Percentiles rank a stretch among this genome's conserved stretches.
phyloP scores from a whole-genome alignment of 2,797 vertebrate species.

The Sebastolobus alascanus region DNA sequence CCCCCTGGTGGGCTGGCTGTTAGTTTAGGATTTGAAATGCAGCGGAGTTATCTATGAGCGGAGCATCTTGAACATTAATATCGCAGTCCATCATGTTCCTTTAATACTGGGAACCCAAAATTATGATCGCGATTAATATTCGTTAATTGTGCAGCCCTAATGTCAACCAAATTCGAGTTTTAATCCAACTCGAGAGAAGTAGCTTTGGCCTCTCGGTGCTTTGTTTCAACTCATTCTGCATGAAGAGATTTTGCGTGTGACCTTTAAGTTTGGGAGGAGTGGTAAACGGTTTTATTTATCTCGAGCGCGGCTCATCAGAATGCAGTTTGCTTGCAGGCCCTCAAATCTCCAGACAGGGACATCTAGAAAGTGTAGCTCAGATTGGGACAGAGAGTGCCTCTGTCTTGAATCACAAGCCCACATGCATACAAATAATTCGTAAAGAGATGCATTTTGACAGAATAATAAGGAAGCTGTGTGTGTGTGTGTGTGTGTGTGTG shows the following conservation, averaged over 20 bases:
- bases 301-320: slow-evolving; percentile 72
- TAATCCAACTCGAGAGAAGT: slow-evolving; percentile 7
- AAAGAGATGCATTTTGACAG: slow-evolving; percentile 70
- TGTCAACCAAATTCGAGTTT: neutral
- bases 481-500: slow-evolving; percentile 19
- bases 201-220: neutral
- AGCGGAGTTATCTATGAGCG: no score
- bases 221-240: slow-evolving; percentile 32
- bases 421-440: slow-evolving; percentile 73
- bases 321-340: slow-evolving; percentile 62
- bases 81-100: no score
- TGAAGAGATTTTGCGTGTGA: slow-evolving; percentile 42
- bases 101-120: no score
- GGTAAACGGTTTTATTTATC: slow-evolving; percentile 63
- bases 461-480: slow-evolving; percentile 52
- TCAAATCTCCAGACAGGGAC: slow-evolving; percentile 69
- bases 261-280: slow-evolving; percentile 48
- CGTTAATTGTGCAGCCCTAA: no score
- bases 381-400: slow-evolving; percentile 63
- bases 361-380: slow-evolving; percentile 57
- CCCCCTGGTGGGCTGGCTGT: no score
- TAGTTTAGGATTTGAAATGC: no score
- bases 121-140: no score
- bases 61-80: no score
- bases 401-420: slow-evolving; percentile 58